phyloP scores from a whole-genome alignment of 2,888 invertebrate species.

The Polydrusus tereticollis region DNA sequence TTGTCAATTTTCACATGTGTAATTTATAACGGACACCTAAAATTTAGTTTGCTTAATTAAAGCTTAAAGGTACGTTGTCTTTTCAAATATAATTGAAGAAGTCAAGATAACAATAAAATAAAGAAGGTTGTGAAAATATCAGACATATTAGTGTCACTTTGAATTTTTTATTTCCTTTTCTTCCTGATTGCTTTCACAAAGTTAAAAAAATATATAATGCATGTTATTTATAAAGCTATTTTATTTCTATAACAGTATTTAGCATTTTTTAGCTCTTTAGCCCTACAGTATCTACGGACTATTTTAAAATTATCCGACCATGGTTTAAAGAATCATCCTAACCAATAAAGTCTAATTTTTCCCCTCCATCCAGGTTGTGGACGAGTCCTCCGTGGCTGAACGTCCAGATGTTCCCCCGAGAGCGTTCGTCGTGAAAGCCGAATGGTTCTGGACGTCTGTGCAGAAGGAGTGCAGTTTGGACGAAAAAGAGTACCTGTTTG shows the following conservation, averaged over 20 bases:
- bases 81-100: too few relatives aligned
- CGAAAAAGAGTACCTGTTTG: slow-evolving; percentile 90
- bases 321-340: slow-evolving; percentile 16
- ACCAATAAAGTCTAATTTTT: slow-evolving; percentile 41
- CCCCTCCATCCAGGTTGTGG: slow-evolving; percentile 78
- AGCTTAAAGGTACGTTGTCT: too few relatives aligned
- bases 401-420: slow-evolving; percentile 71
- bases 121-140: too few relatives aligned
- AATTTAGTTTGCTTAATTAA: too few relatives aligned
- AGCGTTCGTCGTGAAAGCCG: slow-evolving; percentile 87
- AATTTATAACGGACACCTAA: too few relatives aligned
- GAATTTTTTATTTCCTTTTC: too few relatives aligned
- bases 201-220: too few relatives aligned
- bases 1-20: too few relatives aligned
- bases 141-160: too few relatives aligned
- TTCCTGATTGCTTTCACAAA: too few relatives aligned
- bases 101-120: too few relatives aligned
- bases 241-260: neutral
- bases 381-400: slow-evolving; percentile 83
- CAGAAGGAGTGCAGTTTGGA: slow-evolving; percentile 95
- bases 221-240: neutral
- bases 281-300: neutral
- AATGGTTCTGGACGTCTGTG: slow-evolving; percentile 99
- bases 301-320: neutral
- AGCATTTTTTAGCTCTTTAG: neutral